Base-by-base conservation (phyloP, 30 jellyfish, hydroid and myxozoan genomes). In the Pelagia noctiluca region DNA sequence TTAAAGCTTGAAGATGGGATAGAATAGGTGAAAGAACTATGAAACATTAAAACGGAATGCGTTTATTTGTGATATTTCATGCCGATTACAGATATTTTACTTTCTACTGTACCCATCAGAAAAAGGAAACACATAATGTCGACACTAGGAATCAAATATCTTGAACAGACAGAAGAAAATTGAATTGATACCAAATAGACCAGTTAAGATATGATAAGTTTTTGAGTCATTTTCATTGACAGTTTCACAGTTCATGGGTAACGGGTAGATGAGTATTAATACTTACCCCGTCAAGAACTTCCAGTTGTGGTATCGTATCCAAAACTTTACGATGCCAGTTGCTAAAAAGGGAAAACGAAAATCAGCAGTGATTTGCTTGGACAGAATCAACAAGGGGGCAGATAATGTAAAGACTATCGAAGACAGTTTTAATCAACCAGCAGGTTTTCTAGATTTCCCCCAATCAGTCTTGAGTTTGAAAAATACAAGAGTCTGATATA, bases 221-320 rank as follows among this genome's bases (percentile, higher is more conserved):
- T 42, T 16, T 8, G 57, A 42, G 16, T 8, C 8, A 42, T 42
- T 5, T 16, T n/a, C n/a, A n/a, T n/a, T n/a, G n/a, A n/a, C n/a
- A n/a, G n/a, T n/a, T n/a, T n/a, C n/a, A n/a, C n/a, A n/a, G n/a
- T n/a, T n/a, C n/a, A n/a, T n/a, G n/a, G n/a, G 57, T 42, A 42
- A 42, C 16, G 8, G 12, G 57, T 42, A 42, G 8, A 5, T 5
- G 8, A 16, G 68, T 3, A 4, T 25, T 8, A 5, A 10, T 3
- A 52, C 68, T 52, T 19, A 52, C 68, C 26, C 68, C 68, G 21
- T 52, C 68, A 19, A 52, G 12, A 52, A 52, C 2, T 52, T 52
- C 68, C 12, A 52, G 68, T 30, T 19, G 68, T 10, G 68, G 68
- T 3, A 52, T 3, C 4, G 68, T 52, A 2, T 52, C 68, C 28